Evolutionary conservation across 2,797 vertebrate genomes (phyloP).

Genomic region (Urosaurus nigricauda): DNA sequence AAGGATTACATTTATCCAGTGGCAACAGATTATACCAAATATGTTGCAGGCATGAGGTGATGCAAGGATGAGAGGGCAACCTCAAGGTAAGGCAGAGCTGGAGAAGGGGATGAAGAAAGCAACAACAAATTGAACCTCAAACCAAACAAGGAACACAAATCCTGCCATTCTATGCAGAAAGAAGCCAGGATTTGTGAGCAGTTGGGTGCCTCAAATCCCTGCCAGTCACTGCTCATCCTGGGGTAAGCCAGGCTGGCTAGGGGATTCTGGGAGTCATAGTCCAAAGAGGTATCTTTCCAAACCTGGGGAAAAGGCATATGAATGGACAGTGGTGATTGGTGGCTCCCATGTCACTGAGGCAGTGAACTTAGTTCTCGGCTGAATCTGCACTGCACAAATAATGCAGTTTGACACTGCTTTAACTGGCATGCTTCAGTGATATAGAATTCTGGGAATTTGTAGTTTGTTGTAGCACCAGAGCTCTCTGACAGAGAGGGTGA

Average conservation of each 20-base stretch:
- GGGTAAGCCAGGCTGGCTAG: not conserved
- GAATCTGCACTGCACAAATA: too few species aligned
- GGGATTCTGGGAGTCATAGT: not conserved
- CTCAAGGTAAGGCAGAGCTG: conserved; percentile 24
- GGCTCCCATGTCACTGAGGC: too few species aligned
- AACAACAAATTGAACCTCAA: conserved; percentile 29
- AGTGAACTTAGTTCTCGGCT: too few species aligned
- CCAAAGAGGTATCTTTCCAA: not conserved
- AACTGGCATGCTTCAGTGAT: too few species aligned
- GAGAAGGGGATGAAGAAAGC: conserved; percentile 31
- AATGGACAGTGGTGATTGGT: not conserved
- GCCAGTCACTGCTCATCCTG: not conserved
- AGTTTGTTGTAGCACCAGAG: too few species aligned
- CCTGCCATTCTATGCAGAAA: not conserved
- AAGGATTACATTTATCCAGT: conserved; percentile 8
- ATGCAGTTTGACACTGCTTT: too few species aligned
- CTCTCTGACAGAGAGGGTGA: too few species aligned
- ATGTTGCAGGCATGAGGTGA: conserved; percentile 41
- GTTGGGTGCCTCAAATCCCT: not conserved
- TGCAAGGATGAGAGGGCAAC: conserved; percentile 31
- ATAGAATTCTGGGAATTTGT: too few species aligned
- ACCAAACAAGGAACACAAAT: not conserved
- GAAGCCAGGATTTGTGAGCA: not conserved
- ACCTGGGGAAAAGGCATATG: not conserved
- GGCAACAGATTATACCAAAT: conserved; percentile 31